Conservation (phyloP, 2,113 vertebrate genomes). For the Phalacrocorax carbo region DNA sequence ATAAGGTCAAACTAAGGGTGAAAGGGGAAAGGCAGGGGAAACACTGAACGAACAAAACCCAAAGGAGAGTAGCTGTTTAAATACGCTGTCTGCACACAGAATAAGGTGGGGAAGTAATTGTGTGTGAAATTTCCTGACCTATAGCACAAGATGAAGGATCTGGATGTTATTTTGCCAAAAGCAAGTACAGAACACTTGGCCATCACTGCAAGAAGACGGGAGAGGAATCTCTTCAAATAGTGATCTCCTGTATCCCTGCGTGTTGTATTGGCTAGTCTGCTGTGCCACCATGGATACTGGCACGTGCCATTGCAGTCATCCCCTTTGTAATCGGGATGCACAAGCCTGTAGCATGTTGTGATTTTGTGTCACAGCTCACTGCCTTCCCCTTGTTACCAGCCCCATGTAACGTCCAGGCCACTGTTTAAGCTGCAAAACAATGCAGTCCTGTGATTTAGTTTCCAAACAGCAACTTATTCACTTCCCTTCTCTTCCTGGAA, state of each 20-base stretch:
- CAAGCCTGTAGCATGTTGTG: background rate
- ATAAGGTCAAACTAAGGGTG: background rate
- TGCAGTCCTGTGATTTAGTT: background rate
- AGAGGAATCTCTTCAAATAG: background rate
- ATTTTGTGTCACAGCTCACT: background rate
- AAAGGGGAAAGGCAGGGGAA: background rate
- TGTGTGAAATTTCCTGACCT: background rate
- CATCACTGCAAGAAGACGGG: background rate
- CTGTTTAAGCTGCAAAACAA: background rate
- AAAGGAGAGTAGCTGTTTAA: background rate
- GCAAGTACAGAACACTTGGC: background rate
- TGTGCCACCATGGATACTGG: fast-evolving
- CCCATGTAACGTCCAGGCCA: fast-evolving
- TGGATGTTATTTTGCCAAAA: background rate
- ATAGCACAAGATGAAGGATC: background rate
- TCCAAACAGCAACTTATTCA: background rate
- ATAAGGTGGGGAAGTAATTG: background rate
- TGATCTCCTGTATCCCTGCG: background rate
- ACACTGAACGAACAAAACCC: background rate
- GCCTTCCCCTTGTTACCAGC: background rate
- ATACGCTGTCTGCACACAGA: fast-evolving
- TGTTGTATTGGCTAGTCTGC: background rate
- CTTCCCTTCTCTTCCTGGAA: background rate
- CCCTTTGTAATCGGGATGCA: background rate
- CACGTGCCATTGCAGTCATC: background rate